These are phyloP conservation scores for Falcunculus frontatus DNA, from an alignment of 2,113 vertebrate species.

Conservation along the genomic window DNA sequence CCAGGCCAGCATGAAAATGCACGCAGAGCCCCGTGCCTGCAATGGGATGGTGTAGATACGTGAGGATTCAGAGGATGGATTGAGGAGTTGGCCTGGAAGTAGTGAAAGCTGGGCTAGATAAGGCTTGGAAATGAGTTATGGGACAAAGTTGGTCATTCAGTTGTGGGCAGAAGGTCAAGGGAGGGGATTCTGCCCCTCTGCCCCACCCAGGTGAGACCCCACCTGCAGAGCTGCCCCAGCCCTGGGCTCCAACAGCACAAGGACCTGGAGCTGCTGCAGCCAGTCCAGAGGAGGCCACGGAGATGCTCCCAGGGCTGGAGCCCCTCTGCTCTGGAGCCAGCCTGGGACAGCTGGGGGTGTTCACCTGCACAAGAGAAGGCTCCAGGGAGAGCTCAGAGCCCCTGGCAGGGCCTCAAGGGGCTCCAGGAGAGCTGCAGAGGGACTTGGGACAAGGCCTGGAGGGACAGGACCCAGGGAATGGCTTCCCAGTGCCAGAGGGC, in stretches of 20 bases:
- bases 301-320: neutral
- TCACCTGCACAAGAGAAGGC: neutral
- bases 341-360: neutral
- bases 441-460: no score
- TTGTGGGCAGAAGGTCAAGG: neutral
- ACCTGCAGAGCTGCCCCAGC: neutral
- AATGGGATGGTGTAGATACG: neutral
- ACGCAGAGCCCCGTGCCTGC: fast-evolving
- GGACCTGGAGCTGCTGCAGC: neutral
- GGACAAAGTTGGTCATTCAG: fast-evolving
- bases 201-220: neutral
- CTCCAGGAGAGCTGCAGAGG: no score
- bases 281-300: neutral
- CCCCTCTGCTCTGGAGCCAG: neutral
- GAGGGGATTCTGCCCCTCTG: neutral
- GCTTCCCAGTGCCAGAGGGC: no score
- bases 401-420: no score
- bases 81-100: neutral
- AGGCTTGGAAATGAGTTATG: neutral
- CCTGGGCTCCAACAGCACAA: neutral
- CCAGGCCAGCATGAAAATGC: neutral
- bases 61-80: neutral
- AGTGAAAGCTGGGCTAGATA: neutral
- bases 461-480: no score
- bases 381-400: no score